Conservation (phyloP, 2,113 vertebrate genomes). For the Diphyllodes magnificus region DNA sequence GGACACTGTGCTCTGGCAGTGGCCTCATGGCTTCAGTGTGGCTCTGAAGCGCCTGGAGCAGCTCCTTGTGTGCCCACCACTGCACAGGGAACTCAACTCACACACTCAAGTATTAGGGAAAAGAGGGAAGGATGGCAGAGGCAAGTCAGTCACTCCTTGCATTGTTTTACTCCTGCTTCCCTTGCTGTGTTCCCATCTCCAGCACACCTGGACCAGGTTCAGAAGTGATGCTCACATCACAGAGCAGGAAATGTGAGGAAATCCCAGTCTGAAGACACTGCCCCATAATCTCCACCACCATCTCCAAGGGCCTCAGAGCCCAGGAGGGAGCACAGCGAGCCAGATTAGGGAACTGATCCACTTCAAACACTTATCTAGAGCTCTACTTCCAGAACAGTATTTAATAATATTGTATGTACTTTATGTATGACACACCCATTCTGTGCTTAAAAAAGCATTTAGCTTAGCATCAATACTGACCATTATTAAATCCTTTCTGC, state of each 20-base stretch:
- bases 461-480: background rate
- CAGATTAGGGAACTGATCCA: background rate
- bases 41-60: background rate
- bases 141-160: fast-evolving
- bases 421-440: fast-evolving
- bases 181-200: background rate
- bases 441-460: background rate
- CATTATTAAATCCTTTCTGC: background rate
- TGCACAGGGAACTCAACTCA: background rate
- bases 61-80: background rate
- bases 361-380: background rate
- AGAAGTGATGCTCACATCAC: background rate
- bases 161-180: background rate
- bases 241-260: background rate
- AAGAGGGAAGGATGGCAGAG: background rate
- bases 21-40: background rate
- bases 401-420: fast-evolving
- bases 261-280: background rate
- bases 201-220: background rate
- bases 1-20: background rate
- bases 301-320: background rate
- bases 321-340: background rate
- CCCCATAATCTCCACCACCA: background rate
- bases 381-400: background rate
- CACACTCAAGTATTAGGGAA: background rate